Base-by-base conservation (phyloP, 2,888 invertebrate genomes). In the Eustalomyia histrio region DNA sequence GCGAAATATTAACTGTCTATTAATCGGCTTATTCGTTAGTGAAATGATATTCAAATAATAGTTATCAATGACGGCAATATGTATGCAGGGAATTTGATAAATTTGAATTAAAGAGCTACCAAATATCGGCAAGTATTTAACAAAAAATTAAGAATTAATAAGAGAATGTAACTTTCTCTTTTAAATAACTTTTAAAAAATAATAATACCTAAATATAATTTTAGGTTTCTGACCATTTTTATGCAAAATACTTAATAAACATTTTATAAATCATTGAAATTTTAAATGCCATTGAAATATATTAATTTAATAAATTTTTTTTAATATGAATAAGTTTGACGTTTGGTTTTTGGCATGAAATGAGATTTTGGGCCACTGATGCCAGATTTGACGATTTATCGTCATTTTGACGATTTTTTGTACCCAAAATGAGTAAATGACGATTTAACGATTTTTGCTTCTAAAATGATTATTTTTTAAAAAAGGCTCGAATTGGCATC, bases 41-140 rank as follows among this genome's bases (percentile, higher is more conserved):
- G 39, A 53, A 29, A 18, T 53, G 52, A 33, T 58, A 21, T n/a
- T 55, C 29, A 29, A 33, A 50, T 55, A 61, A 24, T 39, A 61
- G 18, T 50, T 39, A 52, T 60, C 17, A 39, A 39, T 39, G 47
- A 16, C 47, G 50, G 3, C 58, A 60, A 18, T 63, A 57, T 83
- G 79, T 72, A 76, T 80, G 83, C 84, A 71, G 43, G 75, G 6
- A 18, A 53, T 17, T 12, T 33, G 65, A 58, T 21, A n/a, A 58
- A 53, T 39, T 21, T 47, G 39, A 21, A 63, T n/a, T 68, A 43
- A 24, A 50, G 47, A 71, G 68, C 29, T 29, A 6, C 29, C 3
- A 29, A 35, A 33, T n/a, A 60, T 63, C 72, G 68, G 63, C 43
- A 47, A 47, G 7, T 50, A 39, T 8, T 5, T 39, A 52, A 47